Conservation (phyloP, 1,140 invertebrate species). For the Drosophila prosaltans region DNA sequence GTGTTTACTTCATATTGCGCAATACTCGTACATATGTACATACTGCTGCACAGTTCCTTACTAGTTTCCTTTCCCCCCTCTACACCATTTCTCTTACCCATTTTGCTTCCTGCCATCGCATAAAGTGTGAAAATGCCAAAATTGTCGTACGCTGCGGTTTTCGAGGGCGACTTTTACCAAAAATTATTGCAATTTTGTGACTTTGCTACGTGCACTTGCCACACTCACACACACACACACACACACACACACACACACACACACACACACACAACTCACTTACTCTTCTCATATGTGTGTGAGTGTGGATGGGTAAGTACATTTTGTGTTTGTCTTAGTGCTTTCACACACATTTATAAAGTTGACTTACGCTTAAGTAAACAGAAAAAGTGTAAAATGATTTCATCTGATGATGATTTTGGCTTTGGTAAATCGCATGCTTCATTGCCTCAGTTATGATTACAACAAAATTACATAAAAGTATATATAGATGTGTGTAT, state of each 20-base stretch:
- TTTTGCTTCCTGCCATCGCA: slow-evolving; percentile 45
- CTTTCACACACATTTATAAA: slow-evolving; percentile 62
- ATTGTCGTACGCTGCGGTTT: slow-evolving; percentile 75
- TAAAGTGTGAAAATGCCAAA: slow-evolving; percentile 77
- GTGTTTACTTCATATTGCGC: slow-evolving; percentile 31
- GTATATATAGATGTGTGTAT: slow-evolving; percentile 20
- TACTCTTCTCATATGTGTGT: slow-evolving; percentile 19
- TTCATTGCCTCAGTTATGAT: slow-evolving; percentile 50
- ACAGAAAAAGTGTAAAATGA: slow-evolving; percentile 77
- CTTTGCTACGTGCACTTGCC: slow-evolving; percentile 66
- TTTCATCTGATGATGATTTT: slow-evolving; percentile 75
- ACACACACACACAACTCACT: not conserved
- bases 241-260: not conserved
- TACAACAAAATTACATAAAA: slow-evolving; percentile 12
- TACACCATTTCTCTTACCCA: slow-evolving; percentile 28
- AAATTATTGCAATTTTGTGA: slow-evolving; percentile 78
- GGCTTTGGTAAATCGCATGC: slow-evolving; percentile 49
- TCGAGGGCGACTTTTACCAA: slow-evolving; percentile 48
- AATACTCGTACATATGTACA: slow-evolving; percentile 18
- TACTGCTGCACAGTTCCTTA: slow-evolving; percentile 30
- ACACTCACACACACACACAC: not conserved
- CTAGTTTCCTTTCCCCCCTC: slow-evolving; percentile 7
- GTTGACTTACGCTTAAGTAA: slow-evolving; percentile 75
- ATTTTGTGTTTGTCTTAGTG: slow-evolving; percentile 69
- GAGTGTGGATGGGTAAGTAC: slow-evolving; percentile 36